Evolutionary conservation across 1,140 invertebrate species (phyloP).

Genomic region (Platorchestia sp.): DNA sequence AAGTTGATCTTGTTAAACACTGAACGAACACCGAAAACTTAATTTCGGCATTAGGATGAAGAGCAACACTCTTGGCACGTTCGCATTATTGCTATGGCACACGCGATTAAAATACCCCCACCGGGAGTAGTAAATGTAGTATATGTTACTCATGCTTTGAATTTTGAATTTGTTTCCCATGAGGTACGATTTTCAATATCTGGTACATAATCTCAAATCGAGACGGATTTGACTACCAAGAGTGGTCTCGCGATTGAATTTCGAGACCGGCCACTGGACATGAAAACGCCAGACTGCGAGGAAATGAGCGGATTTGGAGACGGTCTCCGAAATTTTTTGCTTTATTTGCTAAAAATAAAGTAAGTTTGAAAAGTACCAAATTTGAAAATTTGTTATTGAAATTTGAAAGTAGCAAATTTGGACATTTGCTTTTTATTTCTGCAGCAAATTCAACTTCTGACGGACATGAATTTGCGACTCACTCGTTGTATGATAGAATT

Average conservation of each 20-base stretch:
- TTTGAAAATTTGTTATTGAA: too few relatives aligned
- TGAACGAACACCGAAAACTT: neutral
- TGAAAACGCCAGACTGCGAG: neutral
- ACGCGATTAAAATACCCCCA: neutral
- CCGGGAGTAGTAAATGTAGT: too few relatives aligned
- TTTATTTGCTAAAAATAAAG: too few relatives aligned
- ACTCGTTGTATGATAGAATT: too few relatives aligned
- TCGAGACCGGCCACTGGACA: neutral
- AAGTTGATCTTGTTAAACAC: too few relatives aligned
- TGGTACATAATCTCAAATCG: neutral
- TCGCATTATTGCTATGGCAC: neutral
- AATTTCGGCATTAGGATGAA: neutral
- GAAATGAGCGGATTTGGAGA: neutral
- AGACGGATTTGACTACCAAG: neutral
- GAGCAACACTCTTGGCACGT: neutral
- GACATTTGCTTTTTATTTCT: too few relatives aligned
- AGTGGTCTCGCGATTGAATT: neutral
- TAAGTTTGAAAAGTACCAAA: too few relatives aligned
- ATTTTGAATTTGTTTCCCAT: neutral
- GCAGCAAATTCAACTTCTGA: too few relatives aligned
- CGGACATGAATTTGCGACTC: too few relatives aligned
- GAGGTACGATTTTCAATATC: neutral
- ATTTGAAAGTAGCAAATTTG: too few relatives aligned
- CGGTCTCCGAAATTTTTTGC: neutral
- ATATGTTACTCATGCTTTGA: neutral